phyloP scores from a whole-genome alignment of 2,797 vertebrate species.

The Microctenopoma steveboyesi region DNA sequence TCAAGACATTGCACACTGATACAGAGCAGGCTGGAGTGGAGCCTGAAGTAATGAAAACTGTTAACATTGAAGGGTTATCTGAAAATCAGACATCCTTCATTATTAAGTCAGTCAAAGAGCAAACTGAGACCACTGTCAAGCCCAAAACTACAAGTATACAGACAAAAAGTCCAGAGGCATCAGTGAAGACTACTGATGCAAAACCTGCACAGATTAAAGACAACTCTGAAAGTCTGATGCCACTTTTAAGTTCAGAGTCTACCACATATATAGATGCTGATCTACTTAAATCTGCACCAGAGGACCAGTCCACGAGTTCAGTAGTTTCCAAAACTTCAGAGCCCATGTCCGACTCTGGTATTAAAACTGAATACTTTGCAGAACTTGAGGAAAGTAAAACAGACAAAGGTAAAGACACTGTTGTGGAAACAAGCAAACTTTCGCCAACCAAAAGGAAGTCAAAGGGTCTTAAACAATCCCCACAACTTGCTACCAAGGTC shows the following conservation, averaged over 20 bases:
- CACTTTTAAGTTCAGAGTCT: neutral
- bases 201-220: constrained; percentile 9
- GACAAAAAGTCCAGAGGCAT: neutral
- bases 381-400: neutral
- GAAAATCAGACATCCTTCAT: neutral
- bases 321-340: neutral
- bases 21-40: constrained; percentile 19
- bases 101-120: neutral
- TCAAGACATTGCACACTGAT: neutral
- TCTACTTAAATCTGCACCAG: neutral
- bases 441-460: constrained; percentile 19
- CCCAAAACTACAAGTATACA: constrained; percentile 3
- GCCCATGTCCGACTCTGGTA: neutral
- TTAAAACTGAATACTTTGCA: neutral
- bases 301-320: constrained; percentile 6
- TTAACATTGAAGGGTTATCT: constrained; percentile 6
- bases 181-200: neutral
- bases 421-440: neutral
- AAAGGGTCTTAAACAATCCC: neutral
- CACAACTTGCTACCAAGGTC: no score
- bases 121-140: neutral
- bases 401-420: neutral
- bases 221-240: neutral
- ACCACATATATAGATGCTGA: neutral
- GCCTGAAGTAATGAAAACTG: constrained; percentile 3